Conservation (phyloP, 2,797 vertebrate species). For the Pachyuromys duprasi region DNA sequence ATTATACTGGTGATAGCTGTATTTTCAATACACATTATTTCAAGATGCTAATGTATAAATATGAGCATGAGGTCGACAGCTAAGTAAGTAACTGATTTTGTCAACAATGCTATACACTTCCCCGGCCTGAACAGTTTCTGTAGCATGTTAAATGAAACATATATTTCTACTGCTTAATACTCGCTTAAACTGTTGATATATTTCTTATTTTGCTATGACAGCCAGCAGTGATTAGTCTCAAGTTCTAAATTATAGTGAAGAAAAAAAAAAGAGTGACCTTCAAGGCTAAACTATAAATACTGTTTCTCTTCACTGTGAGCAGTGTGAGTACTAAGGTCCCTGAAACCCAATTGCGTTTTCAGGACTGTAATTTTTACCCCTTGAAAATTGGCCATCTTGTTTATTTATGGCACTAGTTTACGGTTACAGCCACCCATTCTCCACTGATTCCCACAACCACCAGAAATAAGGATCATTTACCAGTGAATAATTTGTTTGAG, state of each 20-base stretch:
- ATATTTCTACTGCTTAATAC: constrained; percentile 63
- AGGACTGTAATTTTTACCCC: constrained; percentile 80
- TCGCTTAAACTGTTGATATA: constrained; percentile 66
- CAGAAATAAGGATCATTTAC: constrained; percentile 84
- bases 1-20: neutral
- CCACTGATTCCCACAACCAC: constrained; percentile 72
- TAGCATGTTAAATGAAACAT: constrained; percentile 64
- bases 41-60: neutral
- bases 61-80: constrained; percentile 11
- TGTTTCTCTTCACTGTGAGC: constrained; percentile 67
- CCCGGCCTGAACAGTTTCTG: constrained; percentile 48
- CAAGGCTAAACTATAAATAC: constrained; percentile 71
- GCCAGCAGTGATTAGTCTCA: constrained; percentile 74
- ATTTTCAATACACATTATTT: constrained; percentile 25
- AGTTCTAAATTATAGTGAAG: constrained; percentile 70
- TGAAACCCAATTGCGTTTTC: constrained; percentile 79
- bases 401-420: constrained; percentile 85
- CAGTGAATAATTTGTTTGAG: constrained; percentile 84
- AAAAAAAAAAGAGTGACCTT: constrained; percentile 59
- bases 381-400: constrained; percentile 83
- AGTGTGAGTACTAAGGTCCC: constrained; percentile 66
- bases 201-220: constrained; percentile 75
- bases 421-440: constrained; percentile 77
- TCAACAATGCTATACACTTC: constrained; percentile 56
- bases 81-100: constrained; percentile 62